These are phyloP conservation scores for Sinosuthora webbiana DNA, from an alignment of 2,113 vertebrate genomes.

Conservation along the genomic window DNA sequence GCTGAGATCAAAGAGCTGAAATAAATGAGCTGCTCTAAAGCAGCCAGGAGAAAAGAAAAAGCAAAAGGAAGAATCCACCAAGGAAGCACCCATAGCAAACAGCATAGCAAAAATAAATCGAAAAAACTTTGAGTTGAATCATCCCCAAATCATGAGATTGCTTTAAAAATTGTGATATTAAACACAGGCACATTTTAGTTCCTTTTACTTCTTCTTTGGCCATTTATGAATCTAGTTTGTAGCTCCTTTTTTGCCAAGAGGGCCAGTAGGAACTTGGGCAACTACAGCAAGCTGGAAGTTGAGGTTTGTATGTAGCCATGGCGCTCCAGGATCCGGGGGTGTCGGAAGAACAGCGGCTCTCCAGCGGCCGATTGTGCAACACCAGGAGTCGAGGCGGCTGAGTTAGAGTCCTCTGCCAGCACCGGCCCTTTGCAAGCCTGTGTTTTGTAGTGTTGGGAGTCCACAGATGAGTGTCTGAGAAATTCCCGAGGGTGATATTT, in stretches of 20 bases:
- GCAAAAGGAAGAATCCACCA: not conserved
- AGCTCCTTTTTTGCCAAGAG: not conserved
- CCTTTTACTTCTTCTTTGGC: not conserved
- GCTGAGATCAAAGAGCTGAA: conserved; percentile 34
- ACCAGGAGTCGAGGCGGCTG: not conserved
- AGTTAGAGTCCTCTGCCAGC: not conserved
- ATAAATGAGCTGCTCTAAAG: not conserved
- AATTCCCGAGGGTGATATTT: conserved; percentile 1
- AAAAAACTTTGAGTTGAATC: not conserved
- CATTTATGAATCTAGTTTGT: not conserved
- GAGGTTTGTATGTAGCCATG: not conserved
- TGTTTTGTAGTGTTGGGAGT: conserved; percentile 7
- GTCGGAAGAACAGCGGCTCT: not conserved
- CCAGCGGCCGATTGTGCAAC: not conserved
- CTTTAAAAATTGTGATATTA: not conserved
- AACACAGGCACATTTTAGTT: not conserved
- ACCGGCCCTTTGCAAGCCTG: not conserved
- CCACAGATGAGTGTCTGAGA: conserved; percentile 3
- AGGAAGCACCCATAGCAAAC: not conserved
- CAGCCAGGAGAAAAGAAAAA: not conserved
- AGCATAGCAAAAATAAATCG: not conserved
- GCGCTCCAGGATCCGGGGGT: not conserved
- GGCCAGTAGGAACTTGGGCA: not conserved
- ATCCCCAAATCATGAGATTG: not conserved
- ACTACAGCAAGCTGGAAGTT: not conserved